phyloP scores from a whole-genome alignment of 2,113 vertebrate species.

The Ameiurus melas region DNA sequence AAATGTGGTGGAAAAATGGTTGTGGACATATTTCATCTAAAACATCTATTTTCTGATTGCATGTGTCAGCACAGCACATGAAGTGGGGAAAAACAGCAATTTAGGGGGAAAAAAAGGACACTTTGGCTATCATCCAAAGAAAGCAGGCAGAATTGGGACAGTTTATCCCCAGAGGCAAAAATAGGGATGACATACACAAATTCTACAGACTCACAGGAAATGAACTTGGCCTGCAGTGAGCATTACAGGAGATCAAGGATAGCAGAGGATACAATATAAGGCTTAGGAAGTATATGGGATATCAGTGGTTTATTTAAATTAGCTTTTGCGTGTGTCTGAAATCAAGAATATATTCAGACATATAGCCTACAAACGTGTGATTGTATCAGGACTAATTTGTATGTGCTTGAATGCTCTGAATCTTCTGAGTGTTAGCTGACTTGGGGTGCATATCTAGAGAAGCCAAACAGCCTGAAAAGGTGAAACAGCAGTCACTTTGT shows the following conservation, averaged over 20 bases:
- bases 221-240: not conserved
- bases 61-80: too few relatives aligned
- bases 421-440: not conserved
- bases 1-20: not conserved
- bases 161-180: conserved; percentile 22
- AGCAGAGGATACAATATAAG: not conserved
- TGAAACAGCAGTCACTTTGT: not conserved
- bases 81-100: not conserved
- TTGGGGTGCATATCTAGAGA: not conserved
- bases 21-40: not conserved
- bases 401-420: conserved; percentile 4
- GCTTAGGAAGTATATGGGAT: not conserved
- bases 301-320: conserved; percentile 14
- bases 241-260: conserved; percentile 12
- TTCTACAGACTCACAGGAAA: conserved; percentile 4
- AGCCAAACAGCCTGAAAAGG: not conserved
- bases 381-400: conserved; percentile 1
- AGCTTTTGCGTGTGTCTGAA: not conserved
- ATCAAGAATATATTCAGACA: not conserved
- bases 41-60: conserved; percentile 18
- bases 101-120: too few relatives aligned
- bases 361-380: not conserved
- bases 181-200: conserved; percentile 21
- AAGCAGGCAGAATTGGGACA: conserved; percentile 11
- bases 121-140: not conserved